Percentiles rank a stretch among this genome's conserved stretches.
These are phyloP conservation scores for Trissolcus brochymenae DNA, from an alignment of 2,888 invertebrate species.

Conservation along the genomic window DNA sequence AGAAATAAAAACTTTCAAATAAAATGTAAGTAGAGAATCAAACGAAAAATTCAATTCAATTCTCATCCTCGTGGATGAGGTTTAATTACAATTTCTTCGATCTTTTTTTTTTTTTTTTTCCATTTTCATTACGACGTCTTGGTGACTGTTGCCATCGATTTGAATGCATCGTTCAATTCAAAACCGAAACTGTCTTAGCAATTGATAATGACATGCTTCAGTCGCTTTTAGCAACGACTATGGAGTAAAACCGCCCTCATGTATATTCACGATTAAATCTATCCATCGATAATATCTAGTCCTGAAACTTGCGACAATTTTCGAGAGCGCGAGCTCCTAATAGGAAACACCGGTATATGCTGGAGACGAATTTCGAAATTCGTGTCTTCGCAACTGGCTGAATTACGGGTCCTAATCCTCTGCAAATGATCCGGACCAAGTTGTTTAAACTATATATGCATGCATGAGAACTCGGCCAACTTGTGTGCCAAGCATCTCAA, in stretches of 20 bases:
- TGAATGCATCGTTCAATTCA: too few species aligned
- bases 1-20: not conserved
- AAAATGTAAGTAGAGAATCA: not conserved
- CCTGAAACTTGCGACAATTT: conserved; percentile 69
- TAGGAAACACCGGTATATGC: conserved; percentile 52
- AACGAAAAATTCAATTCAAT: not conserved
- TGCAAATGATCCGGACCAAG: conserved; percentile 53
- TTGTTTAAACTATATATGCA: conserved; percentile 48
- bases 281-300: conserved; percentile 75
- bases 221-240: conserved; percentile 51
- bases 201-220: conserved; percentile 58
- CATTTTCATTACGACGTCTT: too few species aligned
- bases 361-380: conserved; percentile 45
- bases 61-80: too few species aligned
- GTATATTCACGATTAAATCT: conserved; percentile 76
- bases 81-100: too few species aligned
- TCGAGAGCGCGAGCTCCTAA: conserved; percentile 58
- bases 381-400: conserved; percentile 59
- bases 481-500: conserved; percentile 45
- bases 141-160: too few species aligned
- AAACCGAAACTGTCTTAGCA: conserved; percentile 46
- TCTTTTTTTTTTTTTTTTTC: too few species aligned
- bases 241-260: conserved; percentile 67
- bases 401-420: conserved; percentile 59
- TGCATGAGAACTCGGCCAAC: conserved; percentile 50